These are phyloP conservation scores for Euschistus heros DNA, from an alignment of 1,140 invertebrate species.

Conservation along the genomic window DNA sequence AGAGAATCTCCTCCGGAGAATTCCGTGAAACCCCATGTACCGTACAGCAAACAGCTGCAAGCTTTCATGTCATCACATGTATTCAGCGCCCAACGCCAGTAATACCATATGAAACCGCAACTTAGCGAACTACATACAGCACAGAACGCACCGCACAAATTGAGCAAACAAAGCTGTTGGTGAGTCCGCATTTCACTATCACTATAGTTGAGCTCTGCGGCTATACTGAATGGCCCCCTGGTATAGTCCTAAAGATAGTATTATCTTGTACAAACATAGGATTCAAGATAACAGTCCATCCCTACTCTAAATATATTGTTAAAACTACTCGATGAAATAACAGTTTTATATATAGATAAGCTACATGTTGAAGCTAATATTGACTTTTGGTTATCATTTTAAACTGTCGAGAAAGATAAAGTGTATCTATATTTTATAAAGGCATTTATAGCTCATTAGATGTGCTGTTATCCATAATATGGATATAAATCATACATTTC, in stretches of 20 bases:
- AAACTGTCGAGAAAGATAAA: too few species aligned
- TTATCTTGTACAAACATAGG: slow-evolving; percentile 3
- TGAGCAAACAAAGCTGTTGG: slow-evolving; percentile 12
- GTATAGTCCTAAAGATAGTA: not conserved
- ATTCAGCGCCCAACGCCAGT: slow-evolving; percentile 53
- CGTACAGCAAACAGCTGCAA: slow-evolving; percentile 56
- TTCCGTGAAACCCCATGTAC: slow-evolving; percentile 41
- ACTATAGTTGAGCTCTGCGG: not conserved
- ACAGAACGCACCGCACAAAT: slow-evolving; percentile 4
- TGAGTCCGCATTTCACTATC: not conserved
- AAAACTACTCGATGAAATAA: too few species aligned
- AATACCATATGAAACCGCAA: slow-evolving; percentile 40
- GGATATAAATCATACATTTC: too few species aligned
- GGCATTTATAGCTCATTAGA: too few species aligned
- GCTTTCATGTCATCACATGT: slow-evolving; percentile 47
- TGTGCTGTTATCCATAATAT: too few species aligned
- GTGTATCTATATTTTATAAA: too few species aligned
- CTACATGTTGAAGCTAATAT: too few species aligned
- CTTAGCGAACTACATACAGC: slow-evolving; percentile 12
- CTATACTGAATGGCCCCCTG: too few species aligned
- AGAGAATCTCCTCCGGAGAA: slow-evolving; percentile 54
- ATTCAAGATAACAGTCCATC: not conserved
- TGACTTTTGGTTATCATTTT: too few species aligned
- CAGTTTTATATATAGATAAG: too few species aligned
- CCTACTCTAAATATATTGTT: slow-evolving; percentile 9